Conservation (phyloP, 64 coral and sea anemone genomes). For the Montipora sp. region DNA sequence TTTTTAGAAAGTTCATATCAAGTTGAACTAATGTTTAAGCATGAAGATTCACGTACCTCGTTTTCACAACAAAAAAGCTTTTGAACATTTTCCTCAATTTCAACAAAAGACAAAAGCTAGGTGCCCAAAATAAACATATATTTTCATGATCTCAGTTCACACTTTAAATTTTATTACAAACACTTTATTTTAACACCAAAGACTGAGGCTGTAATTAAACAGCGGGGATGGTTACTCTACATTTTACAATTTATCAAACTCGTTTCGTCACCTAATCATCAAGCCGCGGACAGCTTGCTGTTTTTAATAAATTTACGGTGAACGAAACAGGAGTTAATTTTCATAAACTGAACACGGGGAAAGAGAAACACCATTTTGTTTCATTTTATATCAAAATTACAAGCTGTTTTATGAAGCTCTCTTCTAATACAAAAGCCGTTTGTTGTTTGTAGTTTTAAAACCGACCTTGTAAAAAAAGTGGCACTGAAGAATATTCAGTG, state of each 20-base stretch:
- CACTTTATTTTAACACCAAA: not conserved
- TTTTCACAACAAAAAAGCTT: not conserved
- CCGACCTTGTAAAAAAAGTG: not conserved
- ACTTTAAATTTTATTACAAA: not conserved
- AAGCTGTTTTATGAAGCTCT: not conserved
- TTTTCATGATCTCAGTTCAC: not conserved
- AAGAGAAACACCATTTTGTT: not conserved
- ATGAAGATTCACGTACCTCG: not conserved
- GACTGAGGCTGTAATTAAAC: not conserved
- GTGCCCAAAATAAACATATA: not conserved
- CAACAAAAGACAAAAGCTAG: not conserved
- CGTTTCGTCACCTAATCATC: not conserved
- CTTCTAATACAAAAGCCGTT: not conserved
- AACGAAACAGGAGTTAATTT: not conserved
- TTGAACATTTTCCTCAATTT: not conserved
- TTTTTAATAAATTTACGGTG: not conserved
- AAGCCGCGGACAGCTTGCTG: not conserved
- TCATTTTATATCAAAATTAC: conserved; percentile 5
- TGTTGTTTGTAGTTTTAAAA: not conserved
- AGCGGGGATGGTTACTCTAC: not conserved
- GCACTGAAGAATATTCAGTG: not conserved
- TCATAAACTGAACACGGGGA: not conserved
- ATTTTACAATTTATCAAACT: not conserved
- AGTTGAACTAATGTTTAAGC: not conserved
- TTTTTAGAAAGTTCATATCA: conserved; percentile 9